Percentiles rank a stretch among this genome's conserved stretches.
These are phyloP conservation scores for Eremobia ochroleuca DNA, from an alignment of 2,888 invertebrate genomes.

Conservation along the genomic window DNA sequence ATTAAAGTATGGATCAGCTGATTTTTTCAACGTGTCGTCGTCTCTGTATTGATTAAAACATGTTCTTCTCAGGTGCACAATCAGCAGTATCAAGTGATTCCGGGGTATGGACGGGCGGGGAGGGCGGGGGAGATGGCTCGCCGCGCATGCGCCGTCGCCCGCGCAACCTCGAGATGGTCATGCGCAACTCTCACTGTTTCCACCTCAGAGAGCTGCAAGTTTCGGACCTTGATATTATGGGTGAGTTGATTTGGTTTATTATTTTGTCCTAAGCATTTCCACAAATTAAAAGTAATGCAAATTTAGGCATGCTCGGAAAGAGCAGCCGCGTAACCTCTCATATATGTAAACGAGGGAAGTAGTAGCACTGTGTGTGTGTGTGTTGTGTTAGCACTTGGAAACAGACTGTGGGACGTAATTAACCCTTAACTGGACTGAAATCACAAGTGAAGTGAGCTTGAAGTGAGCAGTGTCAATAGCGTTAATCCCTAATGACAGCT, in stretches of 20 bases:
- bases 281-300: background rate
- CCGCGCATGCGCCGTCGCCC: constrained; percentile 90
- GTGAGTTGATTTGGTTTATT: constrained; percentile 68
- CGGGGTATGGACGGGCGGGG: constrained; percentile 90
- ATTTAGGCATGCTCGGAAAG: background rate
- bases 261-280: background rate
- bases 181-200: constrained; percentile 94
- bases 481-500: too few relatives aligned
- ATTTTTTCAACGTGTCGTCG: background rate
- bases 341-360: too few relatives aligned
- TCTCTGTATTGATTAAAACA: background rate
- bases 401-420: too few relatives aligned
- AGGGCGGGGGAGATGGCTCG: constrained; percentile 80
- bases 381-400: too few relatives aligned
- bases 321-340: too few relatives aligned
- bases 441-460: too few relatives aligned
- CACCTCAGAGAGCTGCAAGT: constrained; percentile 93
- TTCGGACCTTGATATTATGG: constrained; percentile 89
- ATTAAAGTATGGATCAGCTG: too few relatives aligned
- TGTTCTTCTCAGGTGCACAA: constrained; percentile 78
- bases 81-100: constrained; percentile 93
- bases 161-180: constrained; percentile 94
- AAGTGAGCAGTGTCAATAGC: too few relatives aligned
- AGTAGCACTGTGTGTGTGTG: too few relatives aligned
- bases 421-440: too few relatives aligned